Base-by-base conservation (phyloP, 1,140 invertebrate genomes). In the Anthonomus grandis region DNA sequence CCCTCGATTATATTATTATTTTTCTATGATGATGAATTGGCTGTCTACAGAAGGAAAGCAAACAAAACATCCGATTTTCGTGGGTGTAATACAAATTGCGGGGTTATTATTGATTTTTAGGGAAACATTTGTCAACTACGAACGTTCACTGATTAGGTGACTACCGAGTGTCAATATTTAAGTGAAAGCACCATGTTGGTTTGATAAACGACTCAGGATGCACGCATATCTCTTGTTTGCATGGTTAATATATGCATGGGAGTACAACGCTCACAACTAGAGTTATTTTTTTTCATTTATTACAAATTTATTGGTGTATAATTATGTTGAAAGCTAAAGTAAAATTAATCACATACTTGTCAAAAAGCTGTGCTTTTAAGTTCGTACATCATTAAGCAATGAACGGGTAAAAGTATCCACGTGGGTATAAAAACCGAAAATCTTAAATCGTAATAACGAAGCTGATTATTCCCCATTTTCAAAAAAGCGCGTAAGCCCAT, bases 151-250 rank as follows among this genome's bases (percentile, higher is more conserved):
- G 54, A 57, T 57, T 57, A 57, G 34, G 22, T 47, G 53, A 39
- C 37, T 47, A 47, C 46, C 46, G 31, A 57, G 47, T 57, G 54
- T 49, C 54, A 57, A 57, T 57, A 57, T 57, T 57, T 57, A 57
- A 57, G 36, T 57, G 39, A 31, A 44, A 42, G 45, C 45, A 42
- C 46, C 45, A 12, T 49, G 54, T 21, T 57, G 25, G 25, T 21
- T 50, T 44, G 45, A 57, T 44, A 57, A 57, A 57, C 54, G 19
- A n/a, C n/a, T n/a, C n/a, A n/a, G n/a, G n/a, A n/a, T n/a, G 45
- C 4, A 23, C 25, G 24, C 27, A 46, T 57, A 49, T 57, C 9
- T 39, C 24, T 17, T 57, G 52, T 55, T 55, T 55, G 31, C 44
- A 37, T 46, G 42, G 52, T 55, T 55, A 55, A 48, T 34, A 48